Evolutionary conservation across 2,888 invertebrate species (phyloP).

Genomic region (Agonopterix alstromeriana): DNA sequence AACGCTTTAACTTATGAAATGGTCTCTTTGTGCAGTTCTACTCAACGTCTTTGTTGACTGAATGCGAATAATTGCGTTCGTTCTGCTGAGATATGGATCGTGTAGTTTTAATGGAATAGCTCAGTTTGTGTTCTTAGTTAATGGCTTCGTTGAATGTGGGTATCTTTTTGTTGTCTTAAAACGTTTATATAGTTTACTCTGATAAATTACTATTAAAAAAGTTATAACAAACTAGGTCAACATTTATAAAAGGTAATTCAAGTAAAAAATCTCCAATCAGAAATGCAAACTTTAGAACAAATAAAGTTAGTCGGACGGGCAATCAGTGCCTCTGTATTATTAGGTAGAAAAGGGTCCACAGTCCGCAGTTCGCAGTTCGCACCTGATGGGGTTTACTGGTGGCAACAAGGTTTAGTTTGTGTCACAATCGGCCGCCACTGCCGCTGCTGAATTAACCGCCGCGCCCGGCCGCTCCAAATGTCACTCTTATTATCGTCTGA

Average conservation of each 20-base stretch:
- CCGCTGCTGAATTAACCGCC: slow-evolving; percentile 69
- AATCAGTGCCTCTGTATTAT: slow-evolving; percentile 29
- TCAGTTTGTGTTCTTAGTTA: slow-evolving; percentile 60
- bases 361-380: slow-evolving; percentile 20
- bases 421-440: slow-evolving; percentile 66
- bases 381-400: slow-evolving; percentile 68
- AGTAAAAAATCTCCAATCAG: not conserved
- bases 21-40: slow-evolving; percentile 50
- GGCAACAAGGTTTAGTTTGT: slow-evolving; percentile 67
- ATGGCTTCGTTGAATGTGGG: slow-evolving; percentile 41
- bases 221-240: no score
- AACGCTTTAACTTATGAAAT: slow-evolving; percentile 64
- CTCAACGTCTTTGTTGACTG: slow-evolving; percentile 54
- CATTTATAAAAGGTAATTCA: no score
- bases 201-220: no score
- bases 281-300: not conserved
- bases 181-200: slow-evolving; percentile 23
- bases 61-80: slow-evolving; percentile 61
- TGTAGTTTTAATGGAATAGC: slow-evolving; percentile 55
- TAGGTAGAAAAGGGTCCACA: slow-evolving; percentile 35
- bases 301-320: slow-evolving; percentile 11
- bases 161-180: slow-evolving; percentile 40
- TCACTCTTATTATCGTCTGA: slow-evolving; percentile 75
- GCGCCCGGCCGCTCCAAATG: slow-evolving; percentile 60
- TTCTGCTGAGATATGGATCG: slow-evolving; percentile 52